These are phyloP conservation scores for Pelecanoides urinatrix DNA, from an alignment of 2,113 vertebrate species.

Conservation along the genomic window DNA sequence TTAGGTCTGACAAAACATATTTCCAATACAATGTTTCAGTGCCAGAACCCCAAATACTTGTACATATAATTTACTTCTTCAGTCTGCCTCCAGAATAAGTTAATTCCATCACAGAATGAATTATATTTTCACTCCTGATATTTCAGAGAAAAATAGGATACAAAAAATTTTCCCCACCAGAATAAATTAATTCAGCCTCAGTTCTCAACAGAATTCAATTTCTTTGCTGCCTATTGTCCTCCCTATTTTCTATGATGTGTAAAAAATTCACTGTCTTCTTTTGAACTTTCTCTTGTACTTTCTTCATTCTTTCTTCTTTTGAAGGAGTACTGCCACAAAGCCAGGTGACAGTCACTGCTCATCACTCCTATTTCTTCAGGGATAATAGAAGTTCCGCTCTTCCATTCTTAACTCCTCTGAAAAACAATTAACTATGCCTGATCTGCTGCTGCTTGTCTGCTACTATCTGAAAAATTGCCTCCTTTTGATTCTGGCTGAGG, in stretches of 20 bases:
- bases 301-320: neutral
- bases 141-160: neutral
- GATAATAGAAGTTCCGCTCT: neutral
- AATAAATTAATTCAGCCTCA: neutral
- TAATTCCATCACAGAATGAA: neutral
- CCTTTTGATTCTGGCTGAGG: neutral
- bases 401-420: neutral
- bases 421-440: neutral
- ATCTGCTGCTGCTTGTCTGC: neutral
- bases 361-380: neutral
- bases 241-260: neutral
- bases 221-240: neutral
- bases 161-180: neutral
- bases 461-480: neutral
- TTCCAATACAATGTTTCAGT: neutral
- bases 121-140: neutral
- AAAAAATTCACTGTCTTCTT: neutral
- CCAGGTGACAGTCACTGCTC: neutral
- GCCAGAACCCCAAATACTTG: neutral
- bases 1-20: neutral
- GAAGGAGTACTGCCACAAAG: neutral
- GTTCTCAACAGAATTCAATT: neutral
- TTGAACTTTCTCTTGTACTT: neutral
- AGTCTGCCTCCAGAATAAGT: neutral
- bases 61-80: neutral